Base-by-base conservation (phyloP, 2,113 vertebrate species). In the Alligator mississippiensis region DNA sequence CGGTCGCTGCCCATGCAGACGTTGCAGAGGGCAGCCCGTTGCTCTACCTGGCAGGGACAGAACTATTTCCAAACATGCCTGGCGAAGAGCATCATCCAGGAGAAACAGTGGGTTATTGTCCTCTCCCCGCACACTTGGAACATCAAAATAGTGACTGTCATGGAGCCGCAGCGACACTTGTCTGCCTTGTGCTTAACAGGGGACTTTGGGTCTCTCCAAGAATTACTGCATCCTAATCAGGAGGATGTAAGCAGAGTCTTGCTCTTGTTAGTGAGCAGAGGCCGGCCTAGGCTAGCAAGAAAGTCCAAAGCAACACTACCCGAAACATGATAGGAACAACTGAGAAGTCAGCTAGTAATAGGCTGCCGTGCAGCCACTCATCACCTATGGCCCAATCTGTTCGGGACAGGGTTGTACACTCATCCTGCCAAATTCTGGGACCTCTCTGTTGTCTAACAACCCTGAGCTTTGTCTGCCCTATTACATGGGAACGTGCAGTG, bases 201-300 rank as follows among this genome's bases (percentile, higher is more conserved):
- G 61, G 82, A 82, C 0, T 3, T 85, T 80, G 59, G 80, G 87
- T 88, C 88, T 90, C 84, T 91, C 86, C 81, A 55, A 78, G 88
- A 91, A 91, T 94, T 82, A 78, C 84, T 82, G 77, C 57, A 7
- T 93, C 94, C 95, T 93, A 94, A 85, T 96, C 86, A 80, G 88
- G 88, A 93, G 91, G 91, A 90, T 91, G 72, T 76, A 90, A 90
- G 77, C 62, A 78, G 70, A 91, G 86, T 72, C 82, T 78, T 96
- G 93, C 92, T 95, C 90, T 93, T 85, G 57, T 89, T 95, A 91
- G 55, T 14, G 80, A 38, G 84, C 86, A 85, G 78, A 91, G 88
- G 86, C 77, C 70, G 0, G 4, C 90, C 77, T 93, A 95, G 94
- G 74, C 61, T 68, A 85, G 88, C 60, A 83, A 87, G 16, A 79